These are phyloP conservation scores for Threskiornis aethiopicus DNA, from an alignment of 2,797 vertebrate genomes.

Conservation along the genomic window DNA sequence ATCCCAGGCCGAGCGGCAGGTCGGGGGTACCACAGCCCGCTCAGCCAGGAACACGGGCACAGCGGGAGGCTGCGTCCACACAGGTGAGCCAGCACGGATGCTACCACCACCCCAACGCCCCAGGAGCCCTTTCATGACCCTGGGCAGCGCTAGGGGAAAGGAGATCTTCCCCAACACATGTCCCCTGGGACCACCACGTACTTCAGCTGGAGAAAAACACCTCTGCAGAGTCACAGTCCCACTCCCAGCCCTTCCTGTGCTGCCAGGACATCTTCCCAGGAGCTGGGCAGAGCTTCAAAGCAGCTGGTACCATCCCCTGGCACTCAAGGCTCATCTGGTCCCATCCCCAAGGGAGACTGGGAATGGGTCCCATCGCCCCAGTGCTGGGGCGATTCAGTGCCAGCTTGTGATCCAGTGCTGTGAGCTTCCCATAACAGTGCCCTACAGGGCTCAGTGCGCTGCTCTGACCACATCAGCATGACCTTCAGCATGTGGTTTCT, in stretches of 20 bases:
- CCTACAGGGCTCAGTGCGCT: neutral
- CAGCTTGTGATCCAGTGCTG: neutral
- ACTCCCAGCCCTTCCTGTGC: neutral
- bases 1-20: fast-evolving
- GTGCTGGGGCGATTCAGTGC: neutral
- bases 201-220: neutral
- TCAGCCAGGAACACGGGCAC: fast-evolving
- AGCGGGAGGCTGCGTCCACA: fast-evolving
- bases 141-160: neutral
- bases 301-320: neutral
- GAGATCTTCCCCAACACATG: neutral
- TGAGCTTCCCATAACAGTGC: neutral
- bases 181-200: no score
- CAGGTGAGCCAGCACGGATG: fast-evolving
- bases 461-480: neutral
- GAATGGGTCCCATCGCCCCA: neutral
- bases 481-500: neutral
- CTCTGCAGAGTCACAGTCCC: neutral
- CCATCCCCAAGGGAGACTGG: neutral
- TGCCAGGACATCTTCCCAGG: neutral
- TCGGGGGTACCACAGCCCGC: fast-evolving
- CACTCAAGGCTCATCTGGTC: neutral
- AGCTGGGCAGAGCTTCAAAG: neutral
- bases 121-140: neutral
- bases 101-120: neutral